Percentiles rank a stretch among this genome's conserved stretches.
phyloP scores from a whole-genome alignment of 2,113 vertebrate genomes.

The Pteruthius melanotis region DNA sequence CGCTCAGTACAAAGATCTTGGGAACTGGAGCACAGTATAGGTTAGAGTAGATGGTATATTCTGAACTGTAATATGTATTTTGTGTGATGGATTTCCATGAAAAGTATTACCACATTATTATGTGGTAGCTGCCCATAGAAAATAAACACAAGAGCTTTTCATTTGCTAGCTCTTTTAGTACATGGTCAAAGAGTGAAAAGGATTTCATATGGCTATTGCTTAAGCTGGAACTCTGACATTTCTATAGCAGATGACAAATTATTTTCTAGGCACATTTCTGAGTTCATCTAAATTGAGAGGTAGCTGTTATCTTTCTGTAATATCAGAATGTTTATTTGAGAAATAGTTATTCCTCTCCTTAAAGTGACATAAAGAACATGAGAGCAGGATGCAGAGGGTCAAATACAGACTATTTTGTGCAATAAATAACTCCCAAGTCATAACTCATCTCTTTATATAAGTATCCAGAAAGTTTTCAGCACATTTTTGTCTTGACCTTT shows the following conservation, averaged over 20 bases:
- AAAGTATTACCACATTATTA: neutral
- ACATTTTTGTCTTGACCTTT: slow-evolving; percentile 28
- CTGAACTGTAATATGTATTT: neutral
- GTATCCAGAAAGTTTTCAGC: slow-evolving; percentile 6
- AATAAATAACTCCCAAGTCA: neutral
- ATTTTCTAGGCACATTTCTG: slow-evolving; percentile 17
- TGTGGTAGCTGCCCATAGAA: neutral
- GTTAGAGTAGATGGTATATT: neutral
- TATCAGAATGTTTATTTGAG: slow-evolving; percentile 17
- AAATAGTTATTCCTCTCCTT: neutral
- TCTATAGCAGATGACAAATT: neutral
- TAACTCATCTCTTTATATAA: neutral
- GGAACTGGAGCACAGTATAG: neutral
- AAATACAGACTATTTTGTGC: neutral
- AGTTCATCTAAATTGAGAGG: slow-evolving; percentile 27
- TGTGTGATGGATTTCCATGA: neutral
- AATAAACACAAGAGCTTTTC: slow-evolving; percentile 4
- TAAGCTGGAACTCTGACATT: slow-evolving; percentile 23
- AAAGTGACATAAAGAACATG: neutral
- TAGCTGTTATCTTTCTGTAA: slow-evolving; percentile 35
- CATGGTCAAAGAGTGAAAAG: neutral
- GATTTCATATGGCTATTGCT: neutral
- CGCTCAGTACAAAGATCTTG: neutral
- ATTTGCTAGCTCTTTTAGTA: neutral
- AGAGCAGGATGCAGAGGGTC: neutral